Conservation (phyloP, 2,888 invertebrate species). For the Parnassius mnemosyne region DNA sequence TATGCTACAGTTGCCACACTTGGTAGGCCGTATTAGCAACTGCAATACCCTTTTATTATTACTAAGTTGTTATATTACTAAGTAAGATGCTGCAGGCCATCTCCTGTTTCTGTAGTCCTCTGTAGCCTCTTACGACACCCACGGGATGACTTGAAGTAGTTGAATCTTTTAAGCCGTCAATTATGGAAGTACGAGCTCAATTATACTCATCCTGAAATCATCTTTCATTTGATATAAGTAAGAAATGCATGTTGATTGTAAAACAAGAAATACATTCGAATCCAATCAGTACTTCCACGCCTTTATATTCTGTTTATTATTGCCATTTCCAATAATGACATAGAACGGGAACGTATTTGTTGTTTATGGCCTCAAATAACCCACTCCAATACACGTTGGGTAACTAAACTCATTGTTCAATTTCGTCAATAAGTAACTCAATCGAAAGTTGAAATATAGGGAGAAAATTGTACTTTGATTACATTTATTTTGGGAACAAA, state of each 20-base stretch:
- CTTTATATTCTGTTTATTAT: slow-evolving; percentile 8
- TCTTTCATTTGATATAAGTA: neutral
- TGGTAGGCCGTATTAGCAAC: too few species aligned
- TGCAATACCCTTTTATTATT: too few species aligned
- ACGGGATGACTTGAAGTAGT: too few species aligned
- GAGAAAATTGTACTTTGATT: slow-evolving; percentile 9
- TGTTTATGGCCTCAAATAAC: slow-evolving; percentile 32
- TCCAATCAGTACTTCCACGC: slow-evolving; percentile 15
- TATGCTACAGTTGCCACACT: too few species aligned
- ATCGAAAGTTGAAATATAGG: slow-evolving; percentile 9
- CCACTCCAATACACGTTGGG: slow-evolving; percentile 20
- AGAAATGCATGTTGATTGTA: neutral
- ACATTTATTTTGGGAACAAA: slow-evolving; percentile 11
- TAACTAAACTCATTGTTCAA: slow-evolving; percentile 16
- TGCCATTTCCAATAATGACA: slow-evolving; percentile 18
- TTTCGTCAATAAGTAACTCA: slow-evolving; percentile 10
- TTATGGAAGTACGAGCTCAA: too few species aligned
- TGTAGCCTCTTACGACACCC: too few species aligned
- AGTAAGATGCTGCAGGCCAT: too few species aligned
- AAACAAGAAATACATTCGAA: slow-evolving; percentile 3
- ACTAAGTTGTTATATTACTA: too few species aligned
- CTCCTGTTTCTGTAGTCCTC: too few species aligned
- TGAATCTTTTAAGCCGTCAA: too few species aligned
- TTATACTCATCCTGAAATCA: too few species aligned
- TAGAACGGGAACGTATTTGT: slow-evolving; percentile 17